Conservation (phyloP, 1,140 invertebrate species). For the Drosophila rhopaloa region DNA sequence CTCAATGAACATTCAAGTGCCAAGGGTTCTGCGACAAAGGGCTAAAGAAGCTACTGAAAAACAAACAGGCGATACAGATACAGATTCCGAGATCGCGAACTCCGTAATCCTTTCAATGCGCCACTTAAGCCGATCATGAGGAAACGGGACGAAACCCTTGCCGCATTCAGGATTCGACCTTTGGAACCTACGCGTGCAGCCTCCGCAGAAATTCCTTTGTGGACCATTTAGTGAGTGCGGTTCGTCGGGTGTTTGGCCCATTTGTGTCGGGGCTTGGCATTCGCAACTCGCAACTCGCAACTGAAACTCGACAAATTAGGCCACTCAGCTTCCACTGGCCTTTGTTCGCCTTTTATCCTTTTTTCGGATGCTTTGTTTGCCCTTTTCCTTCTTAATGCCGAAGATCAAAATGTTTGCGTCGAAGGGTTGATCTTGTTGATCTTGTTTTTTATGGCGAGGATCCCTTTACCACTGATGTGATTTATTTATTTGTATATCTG, state of each 20-base stretch:
- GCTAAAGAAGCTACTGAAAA: constrained; percentile 23
- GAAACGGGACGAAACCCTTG: constrained; percentile 33
- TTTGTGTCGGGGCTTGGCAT: constrained; percentile 59
- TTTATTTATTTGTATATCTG: constrained; percentile 64
- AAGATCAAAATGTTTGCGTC: constrained; percentile 79
- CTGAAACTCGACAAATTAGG: constrained; percentile 77
- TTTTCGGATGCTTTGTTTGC: constrained; percentile 51
- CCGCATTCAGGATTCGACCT: constrained; percentile 20
- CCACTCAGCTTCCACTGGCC: constrained; percentile 64
- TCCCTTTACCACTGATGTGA: constrained; percentile 31
- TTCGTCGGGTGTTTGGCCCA: constrained; percentile 75
- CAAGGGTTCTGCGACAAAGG: constrained; percentile 19
- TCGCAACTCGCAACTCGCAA: constrained; percentile 19
- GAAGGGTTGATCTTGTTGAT: constrained; percentile 79
- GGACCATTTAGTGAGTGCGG: constrained; percentile 75
- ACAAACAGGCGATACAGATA: constrained; percentile 4
- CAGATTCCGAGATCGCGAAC: constrained; percentile 30
- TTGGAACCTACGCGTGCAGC: constrained; percentile 57
- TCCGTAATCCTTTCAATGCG: constrained; percentile 80
- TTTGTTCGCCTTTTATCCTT: constrained; percentile 67
- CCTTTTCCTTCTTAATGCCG: constrained; percentile 60
- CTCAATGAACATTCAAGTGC: constrained; percentile 72
- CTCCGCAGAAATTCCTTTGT: constrained; percentile 48
- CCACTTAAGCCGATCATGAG: constrained; percentile 80
- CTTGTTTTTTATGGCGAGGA: constrained; percentile 37